A percentile compares a stretch with the other conserved stretches of the same genome.
These are phyloP conservation scores for Amblyjoppa fuscipennis DNA, from an alignment of 2,888 invertebrate species.

Conservation along the genomic window DNA sequence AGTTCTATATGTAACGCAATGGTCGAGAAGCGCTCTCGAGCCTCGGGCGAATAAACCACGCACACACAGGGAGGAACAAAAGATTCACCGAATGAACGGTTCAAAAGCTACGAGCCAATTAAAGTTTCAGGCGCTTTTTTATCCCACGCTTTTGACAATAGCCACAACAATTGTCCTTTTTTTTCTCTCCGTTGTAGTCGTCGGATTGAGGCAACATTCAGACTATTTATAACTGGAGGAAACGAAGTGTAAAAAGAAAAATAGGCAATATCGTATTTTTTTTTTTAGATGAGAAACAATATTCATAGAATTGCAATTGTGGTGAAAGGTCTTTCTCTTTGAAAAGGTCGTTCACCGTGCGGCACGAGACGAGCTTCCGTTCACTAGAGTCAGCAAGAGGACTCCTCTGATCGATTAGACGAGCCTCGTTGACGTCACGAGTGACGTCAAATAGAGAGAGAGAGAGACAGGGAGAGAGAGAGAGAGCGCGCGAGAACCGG, in stretches of 20 bases:
- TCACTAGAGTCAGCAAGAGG: slow-evolving; percentile 39
- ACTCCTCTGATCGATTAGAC: slow-evolving; percentile 72
- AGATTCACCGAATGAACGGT: slow-evolving; percentile 2
- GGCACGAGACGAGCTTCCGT: slow-evolving; percentile 19
- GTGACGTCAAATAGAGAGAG: slow-evolving; percentile 75
- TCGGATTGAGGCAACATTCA: not conserved
- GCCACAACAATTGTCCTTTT: not conserved
- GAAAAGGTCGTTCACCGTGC: slow-evolving; percentile 24
- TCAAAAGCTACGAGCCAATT: slow-evolving; percentile 27
- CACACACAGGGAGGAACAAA: slow-evolving; percentile 18
- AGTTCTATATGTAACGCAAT: not conserved
- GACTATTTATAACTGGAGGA: not conserved
- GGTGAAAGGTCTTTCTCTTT: not conserved
- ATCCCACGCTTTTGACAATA: not conserved
- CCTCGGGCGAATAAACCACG: not conserved
- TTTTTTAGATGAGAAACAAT: not conserved
- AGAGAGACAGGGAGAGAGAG: slow-evolving; percentile 65
- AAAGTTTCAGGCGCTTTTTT: slow-evolving; percentile 24
- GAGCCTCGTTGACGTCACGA: slow-evolving; percentile 73
- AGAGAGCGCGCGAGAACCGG: slow-evolving; percentile 58
- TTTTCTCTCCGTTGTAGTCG: not conserved
- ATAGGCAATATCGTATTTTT: not conserved
- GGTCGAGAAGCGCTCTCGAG: not conserved
- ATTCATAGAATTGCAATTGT: slow-evolving; percentile 18
- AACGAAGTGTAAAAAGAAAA: not conserved